Percentiles rank a stretch among this genome's conserved stretches.
Conservation (phyloP, 2,113 vertebrate species). For the Cyanoliseus patagonus region DNA sequence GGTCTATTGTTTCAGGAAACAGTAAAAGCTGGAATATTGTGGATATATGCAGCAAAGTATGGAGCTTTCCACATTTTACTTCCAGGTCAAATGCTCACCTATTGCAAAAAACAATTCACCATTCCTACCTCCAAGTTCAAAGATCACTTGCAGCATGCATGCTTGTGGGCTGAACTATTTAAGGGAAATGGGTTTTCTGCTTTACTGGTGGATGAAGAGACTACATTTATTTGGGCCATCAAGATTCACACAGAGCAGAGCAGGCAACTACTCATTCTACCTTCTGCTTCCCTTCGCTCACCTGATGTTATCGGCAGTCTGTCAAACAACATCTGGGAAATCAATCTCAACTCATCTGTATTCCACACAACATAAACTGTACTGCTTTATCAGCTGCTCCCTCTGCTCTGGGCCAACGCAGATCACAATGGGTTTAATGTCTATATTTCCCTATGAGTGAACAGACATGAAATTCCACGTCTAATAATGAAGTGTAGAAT, state of each 20-base stretch:
- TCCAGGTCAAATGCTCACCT: not conserved
- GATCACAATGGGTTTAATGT: not conserved
- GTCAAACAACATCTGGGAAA: constrained; percentile 21
- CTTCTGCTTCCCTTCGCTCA: not conserved
- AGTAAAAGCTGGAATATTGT: not conserved
- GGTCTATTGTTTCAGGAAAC: not conserved
- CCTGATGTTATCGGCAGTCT: not conserved
- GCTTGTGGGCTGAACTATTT: not conserved
- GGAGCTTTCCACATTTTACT: not conserved
- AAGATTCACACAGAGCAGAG: not conserved
- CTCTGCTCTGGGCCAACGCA: not conserved
- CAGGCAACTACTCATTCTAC: not conserved
- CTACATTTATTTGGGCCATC: not conserved
- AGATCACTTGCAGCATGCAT: not conserved
- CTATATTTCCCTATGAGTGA: not conserved
- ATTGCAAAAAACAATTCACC: not conserved
- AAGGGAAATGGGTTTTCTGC: not conserved
- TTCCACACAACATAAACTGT: not conserved
- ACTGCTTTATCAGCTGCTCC: not conserved
- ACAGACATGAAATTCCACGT: not conserved
- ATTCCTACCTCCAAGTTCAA: not conserved
- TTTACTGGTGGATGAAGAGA: not conserved
- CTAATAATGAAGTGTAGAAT: not conserved
- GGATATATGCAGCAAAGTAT: not conserved
- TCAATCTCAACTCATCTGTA: not conserved